Conservation (phyloP, 2,113 vertebrate species). For the Suncus etruscus region DNA sequence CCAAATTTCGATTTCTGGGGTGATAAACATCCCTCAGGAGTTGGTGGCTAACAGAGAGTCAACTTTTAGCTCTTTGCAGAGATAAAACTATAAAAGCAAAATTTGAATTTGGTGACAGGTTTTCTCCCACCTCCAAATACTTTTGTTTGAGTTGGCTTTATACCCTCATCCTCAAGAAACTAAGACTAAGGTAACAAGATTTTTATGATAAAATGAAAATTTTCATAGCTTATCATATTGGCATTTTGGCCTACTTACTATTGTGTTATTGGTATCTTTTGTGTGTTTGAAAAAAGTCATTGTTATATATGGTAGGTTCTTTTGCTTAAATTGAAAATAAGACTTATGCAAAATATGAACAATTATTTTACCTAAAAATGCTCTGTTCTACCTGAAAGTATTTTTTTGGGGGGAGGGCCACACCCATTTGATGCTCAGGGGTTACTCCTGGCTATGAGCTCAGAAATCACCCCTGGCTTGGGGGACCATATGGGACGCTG, state of each 20-base stretch:
- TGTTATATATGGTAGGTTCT: background rate
- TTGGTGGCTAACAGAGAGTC: no score
- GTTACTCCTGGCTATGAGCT: no score
- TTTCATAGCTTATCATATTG: background rate
- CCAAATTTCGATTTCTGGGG: background rate
- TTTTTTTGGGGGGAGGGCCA: no score
- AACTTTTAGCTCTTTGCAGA: background rate
- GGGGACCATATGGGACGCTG: no score
- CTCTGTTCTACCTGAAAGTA: background rate
- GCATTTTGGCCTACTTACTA: background rate
- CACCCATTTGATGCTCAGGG: no score
- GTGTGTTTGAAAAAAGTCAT: background rate
- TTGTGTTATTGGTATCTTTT: background rate
- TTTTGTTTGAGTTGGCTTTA: background rate
- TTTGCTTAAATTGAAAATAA: background rate
- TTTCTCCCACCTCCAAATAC: background rate
- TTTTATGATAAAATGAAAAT: slow-evolving; percentile 9
- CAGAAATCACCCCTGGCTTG: no score
- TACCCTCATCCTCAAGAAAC: background rate
- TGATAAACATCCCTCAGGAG: no score
- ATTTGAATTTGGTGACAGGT: background rate
- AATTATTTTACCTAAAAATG: background rate
- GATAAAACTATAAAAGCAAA: background rate
- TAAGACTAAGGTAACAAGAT: background rate
- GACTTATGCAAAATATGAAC: background rate